These are phyloP conservation scores for Pocillopora grandis DNA, from an alignment of 92 coral and sea anemone genomes.

Conservation along the genomic window DNA sequence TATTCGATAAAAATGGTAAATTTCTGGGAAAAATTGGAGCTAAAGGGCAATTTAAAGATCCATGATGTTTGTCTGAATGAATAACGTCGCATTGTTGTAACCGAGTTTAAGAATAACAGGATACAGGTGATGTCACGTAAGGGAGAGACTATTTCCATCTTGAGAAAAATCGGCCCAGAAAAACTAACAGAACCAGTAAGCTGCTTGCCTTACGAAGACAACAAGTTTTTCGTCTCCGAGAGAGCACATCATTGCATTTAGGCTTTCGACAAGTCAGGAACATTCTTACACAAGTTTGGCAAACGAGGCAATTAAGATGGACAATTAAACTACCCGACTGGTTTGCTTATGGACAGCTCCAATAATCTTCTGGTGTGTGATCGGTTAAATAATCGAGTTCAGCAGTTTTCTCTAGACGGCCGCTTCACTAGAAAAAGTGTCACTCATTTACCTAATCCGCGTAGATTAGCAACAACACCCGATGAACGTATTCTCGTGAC, in stretches of 20 bases:
- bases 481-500: no score
- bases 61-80: neutral
- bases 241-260: neutral
- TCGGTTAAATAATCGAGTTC: neutral
- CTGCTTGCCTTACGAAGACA: neutral
- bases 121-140: neutral
- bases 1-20: neutral
- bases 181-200: neutral
- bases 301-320: neutral
- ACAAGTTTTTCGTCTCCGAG: neutral
- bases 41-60: neutral
- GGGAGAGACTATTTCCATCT: neutral
- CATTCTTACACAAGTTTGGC: neutral
- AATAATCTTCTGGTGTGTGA: conserved; percentile 1
- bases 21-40: neutral
- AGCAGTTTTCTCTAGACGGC: no score
- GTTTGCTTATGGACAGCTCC: neutral
- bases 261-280: neutral
- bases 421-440: no score
- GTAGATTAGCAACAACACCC: no score
- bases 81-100: neutral
- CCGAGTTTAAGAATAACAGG: neutral
- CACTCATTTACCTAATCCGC: no score
- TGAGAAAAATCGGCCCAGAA: neutral
- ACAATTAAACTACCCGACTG: neutral